Base-by-base conservation (phyloP, 2,888 invertebrate genomes). In the Tuta absoluta region DNA sequence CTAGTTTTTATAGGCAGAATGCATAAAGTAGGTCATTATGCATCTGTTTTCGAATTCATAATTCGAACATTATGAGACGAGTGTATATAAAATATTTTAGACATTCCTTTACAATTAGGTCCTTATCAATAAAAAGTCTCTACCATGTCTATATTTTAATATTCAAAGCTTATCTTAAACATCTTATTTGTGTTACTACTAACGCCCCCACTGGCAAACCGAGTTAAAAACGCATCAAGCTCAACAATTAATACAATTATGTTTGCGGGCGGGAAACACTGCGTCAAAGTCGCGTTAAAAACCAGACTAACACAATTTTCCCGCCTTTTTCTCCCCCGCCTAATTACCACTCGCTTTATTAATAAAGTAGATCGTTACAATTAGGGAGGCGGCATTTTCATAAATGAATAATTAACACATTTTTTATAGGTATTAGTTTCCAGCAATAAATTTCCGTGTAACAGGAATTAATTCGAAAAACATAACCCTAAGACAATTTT, bases 311-410 rank as follows among this genome's bases (percentile, higher is more conserved):
- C 83, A 85, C 76, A 85, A 89, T 90, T 89, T 89, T 83, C 82
- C 83, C 81, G 84, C 79, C 78, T 89, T 89, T 90, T 88, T 87
- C 87, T 82, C 89, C 91, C 88, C 88, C 73, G 78, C 77, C 87
- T 89, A 91, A 89, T 89, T 89, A 89, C 83, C 81, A 85, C 80
- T 81, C 86, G 80, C 83, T 88, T 87, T 86, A 87, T 88, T 90
- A 91, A 89, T 89, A 87, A 86, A 87, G 82, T 77, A 81, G 84
- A 83, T 85, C 85, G 82, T 85, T 82, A 85, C 82, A 86, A 87
- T 88, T 86, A 87, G 79, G 79, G 80, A 72, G 81, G 75, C 24
- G 56, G n/a, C 71, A 73, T 69, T 70, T 72, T 75, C 51, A 51
- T 62, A 21, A 45, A 51, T 51, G 37, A 33, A 51, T 49, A 19